Conservation (phyloP, 2,797 vertebrate genomes). For the Sebastes goodei region DNA sequence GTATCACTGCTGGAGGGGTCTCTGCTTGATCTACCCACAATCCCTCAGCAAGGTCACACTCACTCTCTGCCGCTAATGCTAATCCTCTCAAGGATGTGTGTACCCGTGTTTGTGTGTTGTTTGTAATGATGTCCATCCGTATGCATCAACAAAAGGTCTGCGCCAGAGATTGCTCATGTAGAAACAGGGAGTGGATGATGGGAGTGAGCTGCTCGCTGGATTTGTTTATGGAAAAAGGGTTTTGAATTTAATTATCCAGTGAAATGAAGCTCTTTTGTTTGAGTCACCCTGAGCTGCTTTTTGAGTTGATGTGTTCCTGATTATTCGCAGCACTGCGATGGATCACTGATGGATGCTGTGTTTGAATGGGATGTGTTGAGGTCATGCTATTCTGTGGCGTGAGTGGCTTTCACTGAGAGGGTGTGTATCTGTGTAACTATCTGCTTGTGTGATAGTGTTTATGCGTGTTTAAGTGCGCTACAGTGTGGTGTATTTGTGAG, state of each 20-base stretch:
- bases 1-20: neutral
- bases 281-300: neutral
- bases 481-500: slow-evolving; percentile 1
- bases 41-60: slow-evolving; percentile 47
- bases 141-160: neutral
- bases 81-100: slow-evolving; percentile 51
- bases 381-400: neutral
- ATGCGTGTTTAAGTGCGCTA: neutral
- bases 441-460: neutral
- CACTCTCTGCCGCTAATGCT: slow-evolving; percentile 43
- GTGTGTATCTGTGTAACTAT: neutral
- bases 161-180: neutral
- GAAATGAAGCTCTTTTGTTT: slow-evolving; percentile 24
- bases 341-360: neutral
- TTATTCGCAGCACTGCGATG: neutral
- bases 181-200: slow-evolving; percentile 1
- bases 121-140: neutral
- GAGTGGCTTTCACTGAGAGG: neutral
- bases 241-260: neutral
- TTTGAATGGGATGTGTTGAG: neutral
- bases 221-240: slow-evolving; percentile 34
- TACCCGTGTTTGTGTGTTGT: slow-evolving; percentile 13
- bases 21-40: slow-evolving; percentile 50
- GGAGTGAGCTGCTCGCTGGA: neutral
- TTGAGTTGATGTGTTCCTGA: slow-evolving; percentile 1